A percentile compares a stretch with the other conserved stretches of the same genome.
phyloP scores from a whole-genome alignment of 2,888 invertebrate genomes.

The Muscina levida region DNA sequence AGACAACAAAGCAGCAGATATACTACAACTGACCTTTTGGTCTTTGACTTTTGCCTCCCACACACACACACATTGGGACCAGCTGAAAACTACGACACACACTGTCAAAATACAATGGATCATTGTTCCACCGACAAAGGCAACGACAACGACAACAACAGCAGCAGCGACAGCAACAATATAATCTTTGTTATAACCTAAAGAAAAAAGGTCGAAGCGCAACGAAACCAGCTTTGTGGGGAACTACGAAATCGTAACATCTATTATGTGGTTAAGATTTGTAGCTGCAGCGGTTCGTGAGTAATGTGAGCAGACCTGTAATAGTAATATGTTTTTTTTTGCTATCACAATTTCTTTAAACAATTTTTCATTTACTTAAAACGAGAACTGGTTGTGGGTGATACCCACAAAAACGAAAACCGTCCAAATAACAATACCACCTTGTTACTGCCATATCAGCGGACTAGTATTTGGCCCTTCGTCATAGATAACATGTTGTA shows the following conservation, averaged over 20 bases:
- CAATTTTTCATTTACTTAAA: slow-evolving; percentile 22
- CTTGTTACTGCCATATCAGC: too few relatives aligned
- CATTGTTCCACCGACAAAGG: slow-evolving; percentile 21
- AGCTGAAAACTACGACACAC: neutral
- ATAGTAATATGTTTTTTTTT: neutral
- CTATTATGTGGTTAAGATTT: too few relatives aligned
- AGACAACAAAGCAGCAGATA: neutral
- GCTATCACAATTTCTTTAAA: slow-evolving; percentile 21
- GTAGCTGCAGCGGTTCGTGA: too few relatives aligned
- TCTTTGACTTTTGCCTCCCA: slow-evolving; percentile 4
- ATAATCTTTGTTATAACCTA: neutral
- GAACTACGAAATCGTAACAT: too few relatives aligned
- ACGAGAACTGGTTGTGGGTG: too few relatives aligned
- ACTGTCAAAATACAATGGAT: slow-evolving; percentile 39
- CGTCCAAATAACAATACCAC: too few relatives aligned
- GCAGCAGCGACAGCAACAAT: neutral
- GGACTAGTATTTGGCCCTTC: too few relatives aligned
- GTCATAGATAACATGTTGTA: too few relatives aligned
- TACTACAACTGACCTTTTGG: neutral
- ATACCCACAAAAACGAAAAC: too few relatives aligned
- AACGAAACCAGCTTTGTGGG: neutral
- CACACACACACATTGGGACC: too few relatives aligned
- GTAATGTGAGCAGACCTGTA: neutral
- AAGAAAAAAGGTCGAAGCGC: neutral
- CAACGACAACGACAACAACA: neutral